Conservation (phyloP, 2,113 vertebrate genomes). For the Cyphomyrus plagiostoma region DNA sequence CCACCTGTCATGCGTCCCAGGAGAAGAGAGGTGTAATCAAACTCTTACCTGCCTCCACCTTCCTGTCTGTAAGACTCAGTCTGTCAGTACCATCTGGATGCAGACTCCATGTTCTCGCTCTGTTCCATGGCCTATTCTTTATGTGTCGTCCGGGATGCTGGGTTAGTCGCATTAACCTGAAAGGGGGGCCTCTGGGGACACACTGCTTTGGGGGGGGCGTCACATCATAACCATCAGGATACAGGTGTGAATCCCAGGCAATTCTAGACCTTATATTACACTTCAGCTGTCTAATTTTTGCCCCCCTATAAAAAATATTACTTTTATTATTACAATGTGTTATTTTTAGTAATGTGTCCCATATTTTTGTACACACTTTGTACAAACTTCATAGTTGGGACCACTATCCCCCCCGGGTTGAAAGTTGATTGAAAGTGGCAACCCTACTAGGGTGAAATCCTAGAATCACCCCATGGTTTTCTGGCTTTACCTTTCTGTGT, state of each 20-base stretch:
- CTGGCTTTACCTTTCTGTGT: background rate
- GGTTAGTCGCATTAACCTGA: background rate
- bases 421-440: background rate
- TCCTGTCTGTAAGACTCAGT: background rate
- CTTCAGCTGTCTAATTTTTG: background rate
- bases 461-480: background rate
- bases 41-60: background rate
- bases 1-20: background rate
- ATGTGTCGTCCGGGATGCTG: background rate
- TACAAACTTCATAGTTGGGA: background rate
- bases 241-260: background rate
- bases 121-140: background rate
- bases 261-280: background rate
- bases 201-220: background rate
- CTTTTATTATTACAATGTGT: background rate
- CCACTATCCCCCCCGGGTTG: too few species aligned
- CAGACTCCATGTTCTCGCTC: background rate
- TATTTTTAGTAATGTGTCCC: background rate
- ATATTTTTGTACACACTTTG: background rate
- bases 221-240: background rate
- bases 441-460: background rate
- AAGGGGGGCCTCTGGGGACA: background rate
- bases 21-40: background rate
- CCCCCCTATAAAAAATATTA: background rate
- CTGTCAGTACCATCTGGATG: background rate